Evolutionary conservation across 2,797 vertebrate species (phyloP).

Genomic region (Ceryle rudis): DNA sequence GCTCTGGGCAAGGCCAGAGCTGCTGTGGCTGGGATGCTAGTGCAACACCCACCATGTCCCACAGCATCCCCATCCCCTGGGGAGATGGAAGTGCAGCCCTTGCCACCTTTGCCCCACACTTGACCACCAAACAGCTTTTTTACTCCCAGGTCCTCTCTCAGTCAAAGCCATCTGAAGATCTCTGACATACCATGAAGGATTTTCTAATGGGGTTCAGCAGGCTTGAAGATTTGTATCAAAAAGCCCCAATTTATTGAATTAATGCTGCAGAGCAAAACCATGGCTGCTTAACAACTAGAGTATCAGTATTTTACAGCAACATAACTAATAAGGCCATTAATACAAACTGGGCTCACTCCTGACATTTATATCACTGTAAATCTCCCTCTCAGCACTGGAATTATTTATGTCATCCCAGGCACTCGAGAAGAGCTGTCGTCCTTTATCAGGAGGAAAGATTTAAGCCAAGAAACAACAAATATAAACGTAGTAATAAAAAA

Average conservation of each 20-base stretch:
- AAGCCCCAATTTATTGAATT: constrained; percentile 74
- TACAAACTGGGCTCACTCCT: constrained; percentile 77
- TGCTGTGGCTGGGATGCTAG: rapidly evolving
- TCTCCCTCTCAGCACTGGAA: constrained; percentile 69
- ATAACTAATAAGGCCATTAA: constrained; percentile 84
- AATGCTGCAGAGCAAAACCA: constrained; percentile 71
- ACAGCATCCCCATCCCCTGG: rapidly evolving
- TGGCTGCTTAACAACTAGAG: constrained; percentile 76
- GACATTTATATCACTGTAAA: constrained; percentile 79
- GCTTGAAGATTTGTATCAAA: constrained; percentile 70
- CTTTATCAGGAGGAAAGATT: constrained; percentile 61
- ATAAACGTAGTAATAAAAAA: neutral
- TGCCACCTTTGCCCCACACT: rapidly evolving
- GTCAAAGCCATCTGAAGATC: neutral
- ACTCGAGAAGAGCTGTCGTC: constrained; percentile 37
- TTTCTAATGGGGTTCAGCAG: constrained; percentile 66
- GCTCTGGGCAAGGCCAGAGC: neutral
- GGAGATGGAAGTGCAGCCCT: no score
- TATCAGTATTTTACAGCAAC: constrained; percentile 80
- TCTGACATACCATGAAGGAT: constrained; percentile 45
- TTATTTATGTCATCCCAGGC: constrained; percentile 68
- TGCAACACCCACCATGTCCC: neutral
- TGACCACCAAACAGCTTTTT: neutral
- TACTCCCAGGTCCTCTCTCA: neutral
- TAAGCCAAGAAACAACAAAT: neutral